Conservation (phyloP, 2,888 invertebrate genomes). For the Graphium colonna region DNA sequence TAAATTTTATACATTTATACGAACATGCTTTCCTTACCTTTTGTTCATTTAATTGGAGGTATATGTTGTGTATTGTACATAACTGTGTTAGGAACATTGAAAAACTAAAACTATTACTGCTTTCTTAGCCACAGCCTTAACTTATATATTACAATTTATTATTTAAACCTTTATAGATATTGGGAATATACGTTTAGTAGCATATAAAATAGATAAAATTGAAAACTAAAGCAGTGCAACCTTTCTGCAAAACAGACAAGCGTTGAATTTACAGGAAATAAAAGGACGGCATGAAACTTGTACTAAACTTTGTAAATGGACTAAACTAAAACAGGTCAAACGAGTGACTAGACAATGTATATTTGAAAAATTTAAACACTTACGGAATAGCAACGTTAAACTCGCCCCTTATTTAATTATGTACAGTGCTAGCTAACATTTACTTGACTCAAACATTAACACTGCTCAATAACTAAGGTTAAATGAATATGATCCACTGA, state of each 20-base stretch:
- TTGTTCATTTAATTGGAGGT: no score
- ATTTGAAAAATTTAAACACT: neutral
- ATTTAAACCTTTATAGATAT: neutral
- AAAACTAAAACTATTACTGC: no score
- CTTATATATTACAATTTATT: no score
- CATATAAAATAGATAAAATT: neutral
- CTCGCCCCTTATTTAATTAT: neutral
- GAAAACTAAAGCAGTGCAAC: slow-evolving; percentile 16
- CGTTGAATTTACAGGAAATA: neutral
- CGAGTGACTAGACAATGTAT: neutral
- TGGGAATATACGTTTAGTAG: neutral
- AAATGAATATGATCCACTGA: no score
- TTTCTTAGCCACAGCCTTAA: no score
- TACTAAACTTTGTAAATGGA: neutral
- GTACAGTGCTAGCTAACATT: neutral
- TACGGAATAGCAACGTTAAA: neutral
- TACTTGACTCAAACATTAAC: neutral
- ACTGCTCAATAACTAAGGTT: no score
- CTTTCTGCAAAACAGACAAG: neutral
- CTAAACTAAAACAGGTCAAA: neutral
- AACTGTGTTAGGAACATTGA: no score
- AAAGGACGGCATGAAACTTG: neutral
- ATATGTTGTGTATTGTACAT: no score
- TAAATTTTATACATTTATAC: no score
- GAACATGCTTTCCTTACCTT: no score